Evolutionary conservation across 1,140 invertebrate genomes (phyloP).

Genomic region (Cydia pomonella): DNA sequence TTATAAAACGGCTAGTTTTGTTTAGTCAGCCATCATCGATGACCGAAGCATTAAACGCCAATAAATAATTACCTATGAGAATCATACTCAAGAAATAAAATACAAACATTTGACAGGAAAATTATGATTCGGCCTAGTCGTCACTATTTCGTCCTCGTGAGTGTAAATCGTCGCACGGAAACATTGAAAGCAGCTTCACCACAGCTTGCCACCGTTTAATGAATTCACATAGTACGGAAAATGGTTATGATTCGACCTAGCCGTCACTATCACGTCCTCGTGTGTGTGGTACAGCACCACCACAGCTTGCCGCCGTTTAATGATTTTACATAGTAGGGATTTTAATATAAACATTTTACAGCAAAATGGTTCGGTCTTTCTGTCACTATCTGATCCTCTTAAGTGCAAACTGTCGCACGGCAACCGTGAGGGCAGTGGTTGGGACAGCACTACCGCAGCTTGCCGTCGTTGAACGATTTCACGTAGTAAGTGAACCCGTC

Average conservation of each 20-base stretch:
- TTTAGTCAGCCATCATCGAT: too few relatives aligned
- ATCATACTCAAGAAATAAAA: too few relatives aligned
- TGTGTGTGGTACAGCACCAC: too few relatives aligned
- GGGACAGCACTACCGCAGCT: constrained; percentile 34
- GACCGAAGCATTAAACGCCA: too few relatives aligned
- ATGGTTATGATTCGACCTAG: background rate
- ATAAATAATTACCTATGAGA: too few relatives aligned
- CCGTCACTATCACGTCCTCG: background rate
- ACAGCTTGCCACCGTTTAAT: constrained; percentile 27
- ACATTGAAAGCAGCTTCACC: constrained; percentile 2
- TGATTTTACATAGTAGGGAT: too few relatives aligned
- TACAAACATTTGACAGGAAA: background rate
- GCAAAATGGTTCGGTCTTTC: too few relatives aligned
- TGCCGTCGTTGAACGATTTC: background rate
- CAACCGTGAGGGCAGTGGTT: background rate
- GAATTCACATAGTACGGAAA: background rate
- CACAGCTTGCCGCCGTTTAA: too few relatives aligned
- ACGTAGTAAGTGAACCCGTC: too few relatives aligned
- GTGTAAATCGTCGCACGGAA: background rate
- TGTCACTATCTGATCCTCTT: too few relatives aligned
- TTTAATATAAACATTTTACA: too few relatives aligned
- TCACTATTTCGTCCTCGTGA: background rate
- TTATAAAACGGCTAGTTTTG: too few relatives aligned
- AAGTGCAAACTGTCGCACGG: background rate
- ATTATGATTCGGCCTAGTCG: background rate